Conservation (phyloP, 2,113 vertebrate species). For the Scophthalmus maximus region DNA sequence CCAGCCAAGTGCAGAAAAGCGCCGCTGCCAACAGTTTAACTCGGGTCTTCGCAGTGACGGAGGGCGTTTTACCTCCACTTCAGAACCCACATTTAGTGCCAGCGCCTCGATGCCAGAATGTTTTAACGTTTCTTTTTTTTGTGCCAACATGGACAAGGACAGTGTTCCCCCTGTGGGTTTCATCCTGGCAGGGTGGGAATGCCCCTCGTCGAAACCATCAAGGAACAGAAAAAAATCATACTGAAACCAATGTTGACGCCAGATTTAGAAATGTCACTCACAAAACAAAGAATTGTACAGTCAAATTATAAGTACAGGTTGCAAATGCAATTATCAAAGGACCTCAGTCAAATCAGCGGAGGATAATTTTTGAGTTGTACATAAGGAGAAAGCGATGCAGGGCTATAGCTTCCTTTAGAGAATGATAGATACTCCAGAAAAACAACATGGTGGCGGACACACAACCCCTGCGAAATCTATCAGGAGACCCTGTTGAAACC, state of each 20-base stretch:
- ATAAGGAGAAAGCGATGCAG: no score
- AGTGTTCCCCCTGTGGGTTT: conserved; percentile 24
- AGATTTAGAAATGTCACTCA: no score
- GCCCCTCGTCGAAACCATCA: conserved; percentile 25
- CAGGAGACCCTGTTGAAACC: no score
- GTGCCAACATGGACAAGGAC: conserved; percentile 28
- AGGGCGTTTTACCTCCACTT: conserved; percentile 30
- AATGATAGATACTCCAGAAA: no score
- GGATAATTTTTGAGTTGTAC: no score
- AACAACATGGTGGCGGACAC: no score
- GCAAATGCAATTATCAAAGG: no score
- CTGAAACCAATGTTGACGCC: neutral
- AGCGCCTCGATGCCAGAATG: conserved; percentile 25
- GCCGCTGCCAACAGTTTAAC: conserved; percentile 22
- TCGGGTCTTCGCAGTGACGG: conserved; percentile 17
- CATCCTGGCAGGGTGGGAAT: conserved; percentile 30
- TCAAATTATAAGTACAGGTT: neutral
- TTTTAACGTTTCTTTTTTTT: conserved; percentile 16
- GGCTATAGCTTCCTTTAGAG: no score
- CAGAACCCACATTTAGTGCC: conserved; percentile 12
- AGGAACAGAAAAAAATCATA: conserved; percentile 3
- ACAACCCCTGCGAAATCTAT: no score
- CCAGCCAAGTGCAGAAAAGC: neutral
- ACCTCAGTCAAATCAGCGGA: no score
- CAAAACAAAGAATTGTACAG: no score